Evolutionary conservation across 2,113 vertebrate species (phyloP), one percentile per base, ranked within the genome.

Genomic region (Psittacus erithacus): DNA sequence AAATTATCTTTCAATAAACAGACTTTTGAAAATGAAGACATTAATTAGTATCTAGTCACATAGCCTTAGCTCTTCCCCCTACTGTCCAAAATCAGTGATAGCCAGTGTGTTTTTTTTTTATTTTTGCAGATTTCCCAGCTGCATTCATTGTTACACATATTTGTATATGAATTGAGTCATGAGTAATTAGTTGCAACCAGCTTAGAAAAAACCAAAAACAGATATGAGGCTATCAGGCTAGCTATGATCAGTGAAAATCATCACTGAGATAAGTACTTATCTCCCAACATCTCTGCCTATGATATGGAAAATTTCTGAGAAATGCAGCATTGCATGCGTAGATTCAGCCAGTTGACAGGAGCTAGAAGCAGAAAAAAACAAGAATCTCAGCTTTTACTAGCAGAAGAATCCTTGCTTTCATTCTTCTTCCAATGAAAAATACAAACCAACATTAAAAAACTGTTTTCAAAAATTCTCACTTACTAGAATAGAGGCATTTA

Each of bases 351-450:
- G 27, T 17, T 71, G 35, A n/a, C 71, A 57, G 38, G 25, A 88
- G 8, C 0, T 59, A 25, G 90, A 85, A 79, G 17, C 7, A 2
- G 1, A 7, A n/a, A 44, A 44, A 49, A 6, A 0, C 2, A 43
- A 76, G 28, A 71, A 46, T 23, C 20, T 4, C 28, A 22, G 33
- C 13, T 80, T 80, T 41, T 62, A 15, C 28, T 28, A 83, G 31
- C 3, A 65, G 44, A 82, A 86, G 82, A 80, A 62, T 35, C 49
- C 14, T 76, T 44, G 11, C 11, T 73, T 82, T 57, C 33, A 19
- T 69, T 65, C 39, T 50, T 63, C n/a, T 79, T 81, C 13, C 14
- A 55, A 15, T 8, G 22, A 75, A 76, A 70, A 68, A 35, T 11
- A 33, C 31, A 87, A 44, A 39, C 15, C 33, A 84, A 68, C 3